Evolutionary conservation across 2,113 vertebrate genomes (phyloP), one percentile per base, ranked within the genome.

Genomic region (Brevimyrus niger): DNA sequence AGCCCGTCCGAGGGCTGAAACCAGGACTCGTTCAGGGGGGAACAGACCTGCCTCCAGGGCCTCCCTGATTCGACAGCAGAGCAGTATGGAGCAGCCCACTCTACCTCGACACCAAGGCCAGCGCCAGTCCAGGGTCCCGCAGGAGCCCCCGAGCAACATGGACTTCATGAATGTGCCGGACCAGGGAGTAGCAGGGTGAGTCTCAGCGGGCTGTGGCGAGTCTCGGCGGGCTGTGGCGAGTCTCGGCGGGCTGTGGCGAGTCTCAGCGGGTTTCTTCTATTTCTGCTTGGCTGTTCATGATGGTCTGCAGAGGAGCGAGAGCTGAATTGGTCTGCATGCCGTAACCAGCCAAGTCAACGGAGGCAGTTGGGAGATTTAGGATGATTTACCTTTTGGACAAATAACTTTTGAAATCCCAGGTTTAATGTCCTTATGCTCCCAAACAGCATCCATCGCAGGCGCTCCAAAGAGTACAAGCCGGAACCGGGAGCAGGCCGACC

Each of bases 111-210:
- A 94, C 87, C 94, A 95, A 55, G 92, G 91, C 91, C 76, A 95
- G 90, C 91, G 88, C 7, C 90, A 76, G 19, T 61, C 23, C 19
- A 73, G 89, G 69, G 88, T 87, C 82, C 87, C 89, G 90, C 6
- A 85, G 23, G 3, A 55, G 65, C 4, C 23, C 4, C 83, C 90
- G 6, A 21, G 58, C 31, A 95, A 97, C 93, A 94, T 95, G 94
- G 94, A 93, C 47, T 97, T 97, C 92, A 97, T 97, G 97, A 91
- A 93, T 0, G 97, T 97, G 35, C 97, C 97, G 0, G 97, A 97
- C 5, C 95, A 96, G 89, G 97, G 97, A 0, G 96, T 96, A 0
- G 96, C 97, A 0, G 97, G 97, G 97, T 97, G 88, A 95, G 95
- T 38, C 44, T 44, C 17, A 1, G 5, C 2, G 48, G 21, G 47